Conservation (phyloP, 1,140 invertebrate species). For the Globodera ellingtonae region DNA sequence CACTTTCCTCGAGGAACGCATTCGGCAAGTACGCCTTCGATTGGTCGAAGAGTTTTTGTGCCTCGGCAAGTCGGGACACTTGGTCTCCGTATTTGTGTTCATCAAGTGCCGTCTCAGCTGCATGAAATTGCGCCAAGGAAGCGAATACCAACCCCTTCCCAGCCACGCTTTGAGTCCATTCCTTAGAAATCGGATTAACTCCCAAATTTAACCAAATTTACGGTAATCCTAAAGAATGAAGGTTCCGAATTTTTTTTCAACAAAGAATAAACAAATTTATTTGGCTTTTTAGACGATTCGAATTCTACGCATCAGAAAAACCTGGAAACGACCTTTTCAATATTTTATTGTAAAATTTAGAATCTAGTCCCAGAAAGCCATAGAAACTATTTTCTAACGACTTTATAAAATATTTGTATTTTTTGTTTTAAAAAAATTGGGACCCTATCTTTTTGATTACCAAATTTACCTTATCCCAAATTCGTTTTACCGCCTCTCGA, state of each 20-base stretch:
- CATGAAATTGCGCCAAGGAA: slow-evolving; percentile 48
- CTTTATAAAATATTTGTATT: no score
- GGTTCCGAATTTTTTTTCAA: no score
- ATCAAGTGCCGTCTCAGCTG: slow-evolving; percentile 26
- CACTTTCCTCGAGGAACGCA: slow-evolving; percentile 81
- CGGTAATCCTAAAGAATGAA: no score
- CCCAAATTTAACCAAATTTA: no score
- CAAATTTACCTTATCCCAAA: slow-evolving; percentile 81
- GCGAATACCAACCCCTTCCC: slow-evolving; percentile 41
- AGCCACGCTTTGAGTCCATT: slow-evolving; percentile 41
- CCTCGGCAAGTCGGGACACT: slow-evolving; percentile 40
- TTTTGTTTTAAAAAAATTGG: no score
- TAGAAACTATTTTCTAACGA: no score
- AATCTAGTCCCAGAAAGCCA: no score
- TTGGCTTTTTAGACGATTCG: not conserved
- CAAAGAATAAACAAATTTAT: no score
- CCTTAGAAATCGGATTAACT: slow-evolving; percentile 32
- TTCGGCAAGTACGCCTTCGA: slow-evolving; percentile 82
- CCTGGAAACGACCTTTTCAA: no score
- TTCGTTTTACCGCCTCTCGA: slow-evolving; percentile 77
- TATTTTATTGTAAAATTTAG: no score
- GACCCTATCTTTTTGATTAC: no score
- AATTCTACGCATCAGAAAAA: slow-evolving; percentile 9
- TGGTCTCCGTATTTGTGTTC: slow-evolving; percentile 42
- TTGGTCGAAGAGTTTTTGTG: slow-evolving; percentile 39